Base-by-base conservation (phyloP, 2,888 invertebrate species). In the Aphodius sticticus region DNA sequence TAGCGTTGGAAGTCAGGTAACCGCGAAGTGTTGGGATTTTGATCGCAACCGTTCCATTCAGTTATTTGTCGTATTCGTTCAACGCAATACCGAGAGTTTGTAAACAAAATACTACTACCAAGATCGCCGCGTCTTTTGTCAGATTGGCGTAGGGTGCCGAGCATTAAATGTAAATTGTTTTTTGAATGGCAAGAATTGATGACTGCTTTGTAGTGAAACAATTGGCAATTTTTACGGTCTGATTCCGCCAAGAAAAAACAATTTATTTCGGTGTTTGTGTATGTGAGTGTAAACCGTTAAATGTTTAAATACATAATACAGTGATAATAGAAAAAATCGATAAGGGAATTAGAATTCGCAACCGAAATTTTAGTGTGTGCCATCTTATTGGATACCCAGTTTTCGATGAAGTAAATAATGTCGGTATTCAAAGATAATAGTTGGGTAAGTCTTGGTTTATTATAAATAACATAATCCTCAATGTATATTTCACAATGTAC, bases 1-100 rank as follows among this genome's bases (percentile, higher is more conserved):
- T 38, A 71, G 72, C 72, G 76, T 76, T 76, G 69, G 71, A 76
- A 76, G 53, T 36, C 76, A 79, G 79, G 79, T 79, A 79, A 69
- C 69, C 69, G 76, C 38, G 53, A 79, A 76, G 76, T 16, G 74
- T 74, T 74, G 74, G 16, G 37, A 7, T 53, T 53, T 53, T 53
- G 53, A 53, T 53, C 37, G 74, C 36, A 71, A 37, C 36, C 37
- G 35, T 37, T 74, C 35, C 74, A 74, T 36, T 74, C 74, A 74
- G 74, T 74, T 37, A 74, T 36, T 74, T 74, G 74, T 74, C n/a
- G 74, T n/a, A n/a, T 74, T 53, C 53, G 9, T 53, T 53, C 53
- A 53, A 53, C 53, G 53, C 53, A 12, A 53, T 53, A 53, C 53
- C 53, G 53, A 53, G 12, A 12, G 26, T 26, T 12, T 53, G 53